Percentiles rank a stretch among this genome's conserved stretches.
These are phyloP conservation scores for Crossocerus cetratus DNA, from an alignment of 2,888 invertebrate species.

Conservation along the genomic window DNA sequence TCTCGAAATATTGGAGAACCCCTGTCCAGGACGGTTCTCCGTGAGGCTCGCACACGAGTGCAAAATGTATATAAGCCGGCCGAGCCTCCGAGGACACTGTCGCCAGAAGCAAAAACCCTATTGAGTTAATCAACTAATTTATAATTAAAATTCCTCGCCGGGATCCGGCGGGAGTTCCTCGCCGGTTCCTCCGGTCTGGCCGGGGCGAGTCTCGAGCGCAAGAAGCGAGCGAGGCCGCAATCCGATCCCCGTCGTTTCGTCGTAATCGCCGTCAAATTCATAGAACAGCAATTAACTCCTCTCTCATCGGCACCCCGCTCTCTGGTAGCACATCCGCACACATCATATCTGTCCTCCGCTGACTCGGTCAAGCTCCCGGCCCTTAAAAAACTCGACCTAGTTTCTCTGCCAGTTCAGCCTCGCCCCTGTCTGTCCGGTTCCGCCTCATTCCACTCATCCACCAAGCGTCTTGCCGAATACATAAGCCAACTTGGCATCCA, in stretches of 20 bases:
- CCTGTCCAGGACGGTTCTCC: slow-evolving; percentile 50
- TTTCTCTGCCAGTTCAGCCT: slow-evolving; percentile 59
- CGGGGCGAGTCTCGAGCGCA: slow-evolving; percentile 42
- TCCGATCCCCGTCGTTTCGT: slow-evolving; percentile 68
- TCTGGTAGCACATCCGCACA: slow-evolving; percentile 18
- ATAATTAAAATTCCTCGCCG: slow-evolving; percentile 77
- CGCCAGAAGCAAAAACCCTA: slow-evolving; percentile 74
- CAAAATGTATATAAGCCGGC: slow-evolving; percentile 36
- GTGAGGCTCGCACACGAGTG: slow-evolving; percentile 42
- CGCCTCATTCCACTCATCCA: slow-evolving; percentile 21
- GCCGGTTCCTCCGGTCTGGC: slow-evolving; percentile 45
- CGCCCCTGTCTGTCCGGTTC: slow-evolving; percentile 52
- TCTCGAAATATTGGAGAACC: slow-evolving; percentile 53
- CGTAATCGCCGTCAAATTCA: slow-evolving; percentile 74
- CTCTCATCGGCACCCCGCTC: slow-evolving; percentile 58
- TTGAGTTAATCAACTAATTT: slow-evolving; percentile 78
- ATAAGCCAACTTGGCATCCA: too few relatives aligned
- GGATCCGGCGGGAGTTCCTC: slow-evolving; percentile 50
- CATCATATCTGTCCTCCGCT: slow-evolving; percentile 27
- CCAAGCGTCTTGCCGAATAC: neutral
- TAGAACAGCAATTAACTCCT: slow-evolving; percentile 75
- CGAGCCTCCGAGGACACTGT: slow-evolving; percentile 66
- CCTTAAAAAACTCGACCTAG: slow-evolving; percentile 65
- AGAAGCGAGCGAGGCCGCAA: slow-evolving; percentile 63
- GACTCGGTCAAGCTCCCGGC: slow-evolving; percentile 10